Evolutionary conservation across 2,797 vertebrate genomes (phyloP).

Genomic region (Steatocranus sp.): DNA sequence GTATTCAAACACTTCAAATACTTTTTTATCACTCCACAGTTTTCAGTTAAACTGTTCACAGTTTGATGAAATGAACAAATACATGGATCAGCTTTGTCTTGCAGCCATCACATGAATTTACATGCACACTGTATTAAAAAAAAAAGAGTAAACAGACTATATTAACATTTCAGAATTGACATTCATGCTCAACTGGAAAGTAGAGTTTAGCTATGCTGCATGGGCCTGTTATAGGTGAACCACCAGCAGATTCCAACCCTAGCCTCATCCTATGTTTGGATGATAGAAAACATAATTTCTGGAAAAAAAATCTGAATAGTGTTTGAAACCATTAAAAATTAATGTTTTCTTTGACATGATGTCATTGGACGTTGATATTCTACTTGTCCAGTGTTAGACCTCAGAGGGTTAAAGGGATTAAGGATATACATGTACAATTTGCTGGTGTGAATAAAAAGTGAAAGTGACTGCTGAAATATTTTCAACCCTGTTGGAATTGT

Average conservation of each 20-base stretch:
- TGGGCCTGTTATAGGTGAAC: neutral
- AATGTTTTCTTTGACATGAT: neutral
- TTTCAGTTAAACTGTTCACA: neutral
- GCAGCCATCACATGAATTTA: neutral
- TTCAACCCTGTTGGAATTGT: neutral
- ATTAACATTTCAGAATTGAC: neutral
- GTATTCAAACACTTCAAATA: neutral
- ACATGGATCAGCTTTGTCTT: neutral
- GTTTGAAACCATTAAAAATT: neutral
- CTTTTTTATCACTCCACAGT: neutral
- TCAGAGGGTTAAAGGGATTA: neutral
- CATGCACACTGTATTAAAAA: neutral
- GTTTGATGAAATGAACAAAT: neutral
- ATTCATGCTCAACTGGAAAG: neutral
- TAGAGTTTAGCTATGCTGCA: neutral
- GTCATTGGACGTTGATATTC: neutral
- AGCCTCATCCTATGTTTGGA: neutral
- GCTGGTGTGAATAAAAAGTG: neutral
- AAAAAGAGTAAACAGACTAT: neutral
- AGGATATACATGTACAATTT: neutral
- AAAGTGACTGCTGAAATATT: neutral
- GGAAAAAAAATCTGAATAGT: accelerated
- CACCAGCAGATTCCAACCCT: neutral
- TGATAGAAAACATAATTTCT: neutral
- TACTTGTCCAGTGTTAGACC: neutral